A percentile compares a stretch with the other conserved stretches of the same genome.
These are phyloP conservation scores for Cydia pomonella DNA, from an alignment of 1,140 invertebrate genomes.

Conservation along the genomic window DNA sequence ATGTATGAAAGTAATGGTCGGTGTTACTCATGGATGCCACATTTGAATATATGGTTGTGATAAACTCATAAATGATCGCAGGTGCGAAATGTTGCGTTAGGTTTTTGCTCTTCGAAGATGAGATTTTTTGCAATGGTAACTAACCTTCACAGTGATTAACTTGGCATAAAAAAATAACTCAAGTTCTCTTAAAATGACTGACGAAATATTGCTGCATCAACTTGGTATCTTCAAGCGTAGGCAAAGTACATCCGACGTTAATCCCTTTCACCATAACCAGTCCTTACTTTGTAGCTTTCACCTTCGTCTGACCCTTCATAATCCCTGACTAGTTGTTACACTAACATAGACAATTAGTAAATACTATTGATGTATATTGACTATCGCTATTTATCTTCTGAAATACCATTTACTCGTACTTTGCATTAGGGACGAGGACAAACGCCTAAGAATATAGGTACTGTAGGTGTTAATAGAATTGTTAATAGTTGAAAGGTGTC, in stretches of 20 bases:
- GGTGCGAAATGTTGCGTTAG: background rate
- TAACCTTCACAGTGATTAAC: background rate
- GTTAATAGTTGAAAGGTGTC: slow-evolving; percentile 60
- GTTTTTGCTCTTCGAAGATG: background rate
- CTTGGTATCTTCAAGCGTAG: slow-evolving; percentile 2
- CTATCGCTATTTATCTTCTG: background rate
- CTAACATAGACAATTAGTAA: background rate
- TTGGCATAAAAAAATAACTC: background rate
- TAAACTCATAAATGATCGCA: slow-evolving; percentile 1
- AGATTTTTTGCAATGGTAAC: background rate
- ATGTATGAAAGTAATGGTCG: slow-evolving; percentile 27
- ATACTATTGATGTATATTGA: background rate
- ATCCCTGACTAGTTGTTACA: background rate
- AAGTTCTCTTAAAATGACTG: background rate
- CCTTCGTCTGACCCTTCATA: slow-evolving; percentile 21
- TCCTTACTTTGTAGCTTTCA: slow-evolving; percentile 24
- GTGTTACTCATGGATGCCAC: slow-evolving; percentile 11
- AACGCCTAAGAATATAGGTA: slow-evolving; percentile 14
- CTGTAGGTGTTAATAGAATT: slow-evolving; percentile 58
- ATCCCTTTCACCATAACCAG: slow-evolving; percentile 32
- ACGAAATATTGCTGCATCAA: background rate
- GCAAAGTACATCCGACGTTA: slow-evolving; percentile 2
- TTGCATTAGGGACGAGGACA: slow-evolving; percentile 14
- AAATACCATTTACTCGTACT: slow-evolving; percentile 4
- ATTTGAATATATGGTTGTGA: background rate